Evolutionary conservation across 2,113 vertebrate genomes (phyloP).

Genomic region (Psilopsiagon aurifrons): DNA sequence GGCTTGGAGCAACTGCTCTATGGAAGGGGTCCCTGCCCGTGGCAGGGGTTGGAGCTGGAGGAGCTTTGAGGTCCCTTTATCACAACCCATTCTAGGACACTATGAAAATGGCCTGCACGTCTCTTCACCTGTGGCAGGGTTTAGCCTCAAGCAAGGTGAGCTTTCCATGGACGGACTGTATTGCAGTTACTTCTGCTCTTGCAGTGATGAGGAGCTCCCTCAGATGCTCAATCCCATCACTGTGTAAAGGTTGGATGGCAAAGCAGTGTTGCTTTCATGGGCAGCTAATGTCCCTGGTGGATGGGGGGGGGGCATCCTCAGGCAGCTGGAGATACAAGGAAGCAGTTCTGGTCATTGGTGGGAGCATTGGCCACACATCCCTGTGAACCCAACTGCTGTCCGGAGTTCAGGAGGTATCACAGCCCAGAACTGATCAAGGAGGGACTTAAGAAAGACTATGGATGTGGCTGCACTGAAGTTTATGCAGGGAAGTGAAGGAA

Average conservation of each 20-base stretch:
- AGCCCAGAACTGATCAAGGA: accelerated
- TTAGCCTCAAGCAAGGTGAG: neutral
- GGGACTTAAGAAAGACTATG: neutral
- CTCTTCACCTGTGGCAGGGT: neutral
- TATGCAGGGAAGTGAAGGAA: neutral
- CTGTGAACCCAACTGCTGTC: neutral
- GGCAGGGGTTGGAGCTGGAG: neutral
- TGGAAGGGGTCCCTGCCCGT: too few relatives aligned
- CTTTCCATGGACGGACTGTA: neutral
- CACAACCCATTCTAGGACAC: too few relatives aligned
- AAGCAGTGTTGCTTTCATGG: neutral
- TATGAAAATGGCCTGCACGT: neutral
- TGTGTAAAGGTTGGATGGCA: neutral
- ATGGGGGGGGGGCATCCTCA: neutral
- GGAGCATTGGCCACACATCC: neutral
- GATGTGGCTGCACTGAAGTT: neutral
- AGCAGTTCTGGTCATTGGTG: neutral
- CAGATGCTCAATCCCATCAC: accelerated
- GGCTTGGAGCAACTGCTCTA: too few relatives aligned
- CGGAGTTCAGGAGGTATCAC: neutral
- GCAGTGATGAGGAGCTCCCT: neutral
- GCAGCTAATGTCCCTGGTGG: neutral
- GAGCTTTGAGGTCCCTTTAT: accelerated
- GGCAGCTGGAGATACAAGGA: neutral
- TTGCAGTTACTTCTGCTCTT: neutral